These are phyloP conservation scores for Myotis myotis DNA, from an alignment of 2,797 vertebrate species.

Conservation along the genomic window DNA sequence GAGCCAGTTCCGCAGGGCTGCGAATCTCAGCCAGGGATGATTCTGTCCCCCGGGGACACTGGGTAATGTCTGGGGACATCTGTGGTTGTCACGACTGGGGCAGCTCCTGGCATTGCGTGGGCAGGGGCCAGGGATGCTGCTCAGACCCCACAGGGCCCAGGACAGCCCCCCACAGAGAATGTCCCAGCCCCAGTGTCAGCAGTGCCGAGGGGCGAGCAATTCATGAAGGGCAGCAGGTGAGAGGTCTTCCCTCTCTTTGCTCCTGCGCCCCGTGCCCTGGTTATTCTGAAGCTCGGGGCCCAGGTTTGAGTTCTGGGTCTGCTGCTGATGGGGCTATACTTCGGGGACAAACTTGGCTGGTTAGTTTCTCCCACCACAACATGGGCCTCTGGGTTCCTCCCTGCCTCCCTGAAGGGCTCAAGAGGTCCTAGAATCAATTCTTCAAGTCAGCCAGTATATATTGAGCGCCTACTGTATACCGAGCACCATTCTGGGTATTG, in stretches of 20 bases:
- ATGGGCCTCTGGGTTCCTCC: not conserved
- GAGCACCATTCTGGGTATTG: not conserved
- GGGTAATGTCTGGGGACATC: not conserved
- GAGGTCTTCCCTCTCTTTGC: not conserved
- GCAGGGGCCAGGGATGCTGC: not conserved
- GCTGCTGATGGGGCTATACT: not conserved
- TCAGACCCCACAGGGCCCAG: not conserved
- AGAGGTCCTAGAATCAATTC: not conserved
- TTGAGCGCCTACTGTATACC: not conserved
- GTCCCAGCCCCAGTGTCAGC: too few relatives aligned
- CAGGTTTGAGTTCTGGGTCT: not conserved
- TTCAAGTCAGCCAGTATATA: not conserved
- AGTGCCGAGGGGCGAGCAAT: rapidly evolving
- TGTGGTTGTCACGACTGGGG: not conserved
- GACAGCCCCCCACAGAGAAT: rapidly evolving
- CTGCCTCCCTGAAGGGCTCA: not conserved
- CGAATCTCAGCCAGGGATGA: not conserved
- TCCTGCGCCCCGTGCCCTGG: not conserved
- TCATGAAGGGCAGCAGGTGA: not conserved
- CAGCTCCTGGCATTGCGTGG: not conserved
- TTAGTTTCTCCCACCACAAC: not conserved
- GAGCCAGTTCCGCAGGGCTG: not conserved
- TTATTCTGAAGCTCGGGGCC: not conserved
- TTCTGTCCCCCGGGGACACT: not conserved
- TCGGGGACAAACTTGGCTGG: not conserved